Conservation (phyloP, 2,113 vertebrate genomes). For the Oncorhynchus mykiss region DNA sequence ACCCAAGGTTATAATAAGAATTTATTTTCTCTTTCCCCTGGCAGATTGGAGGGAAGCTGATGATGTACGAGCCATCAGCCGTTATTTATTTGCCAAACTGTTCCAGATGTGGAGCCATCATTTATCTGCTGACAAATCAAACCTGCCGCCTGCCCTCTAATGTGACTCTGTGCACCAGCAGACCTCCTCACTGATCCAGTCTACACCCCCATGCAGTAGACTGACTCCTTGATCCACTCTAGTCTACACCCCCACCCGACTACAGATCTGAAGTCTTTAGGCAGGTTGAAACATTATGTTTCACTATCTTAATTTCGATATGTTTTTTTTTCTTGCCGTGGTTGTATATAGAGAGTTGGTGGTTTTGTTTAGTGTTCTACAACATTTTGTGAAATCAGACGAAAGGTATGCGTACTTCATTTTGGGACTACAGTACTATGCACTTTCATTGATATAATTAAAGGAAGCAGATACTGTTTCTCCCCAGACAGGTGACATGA, state of each 20-base stretch:
- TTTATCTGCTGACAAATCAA: slow-evolving; percentile 89
- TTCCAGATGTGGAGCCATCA: slow-evolving; percentile 92
- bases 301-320: neutral
- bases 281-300: neutral
- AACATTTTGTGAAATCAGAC: no score
- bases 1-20: slow-evolving; percentile 88
- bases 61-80: slow-evolving; percentile 87
- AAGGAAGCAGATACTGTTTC: no score
- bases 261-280: neutral
- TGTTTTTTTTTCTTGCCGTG: neutral
- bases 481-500: no score
- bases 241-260: neutral
- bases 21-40: slow-evolving; percentile 84
- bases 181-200: slow-evolving; percentile 63
- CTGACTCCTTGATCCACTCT: neutral
- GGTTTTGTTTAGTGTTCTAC: neutral
- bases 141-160: slow-evolving; percentile 82
- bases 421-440: no score
- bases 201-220: slow-evolving; percentile 43
- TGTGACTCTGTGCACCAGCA: slow-evolving; percentile 80
- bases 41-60: slow-evolving; percentile 83
- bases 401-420: no score
- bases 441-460: no score
- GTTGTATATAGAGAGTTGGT: neutral
- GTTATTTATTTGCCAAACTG: slow-evolving; percentile 92